Conservation (phyloP, 2,797 vertebrate species). For the Syncerus caffer region DNA sequence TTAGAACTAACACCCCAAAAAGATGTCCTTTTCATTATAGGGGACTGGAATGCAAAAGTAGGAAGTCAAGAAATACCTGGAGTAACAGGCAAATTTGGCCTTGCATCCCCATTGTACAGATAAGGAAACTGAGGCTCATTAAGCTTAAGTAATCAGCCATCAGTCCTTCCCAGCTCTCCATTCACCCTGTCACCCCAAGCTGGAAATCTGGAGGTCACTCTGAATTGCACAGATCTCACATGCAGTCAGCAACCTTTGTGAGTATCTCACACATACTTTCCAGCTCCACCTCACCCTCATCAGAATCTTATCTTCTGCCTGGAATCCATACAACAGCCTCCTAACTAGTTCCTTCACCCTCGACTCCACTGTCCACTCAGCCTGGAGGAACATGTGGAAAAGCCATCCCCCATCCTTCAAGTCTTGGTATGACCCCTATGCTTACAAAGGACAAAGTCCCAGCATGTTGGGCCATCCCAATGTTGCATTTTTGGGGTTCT, state of each 20-base stretch:
- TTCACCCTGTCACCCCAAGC: background rate
- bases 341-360: background rate
- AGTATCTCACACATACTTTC: background rate
- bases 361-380: background rate
- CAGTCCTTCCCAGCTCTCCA: background rate
- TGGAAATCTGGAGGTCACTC: background rate
- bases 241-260: background rate
- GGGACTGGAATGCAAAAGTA: background rate
- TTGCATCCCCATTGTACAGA: background rate
- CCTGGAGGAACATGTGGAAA: background rate
- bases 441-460: background rate
- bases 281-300: background rate
- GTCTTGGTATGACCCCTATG: fast-evolving
- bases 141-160: background rate
- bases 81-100: background rate
- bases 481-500: fast-evolving
- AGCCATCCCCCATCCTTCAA: no score
- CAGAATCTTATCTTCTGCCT: background rate
- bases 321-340: background rate
- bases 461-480: fast-evolving
- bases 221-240: background rate
- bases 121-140: background rate
- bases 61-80: background rate
- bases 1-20: background rate
- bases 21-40: background rate